Evolutionary conservation across 2,797 vertebrate species (phyloP), one percentile per base, ranked within the genome.

Genomic region (Rhabdomys pumilio): DNA sequence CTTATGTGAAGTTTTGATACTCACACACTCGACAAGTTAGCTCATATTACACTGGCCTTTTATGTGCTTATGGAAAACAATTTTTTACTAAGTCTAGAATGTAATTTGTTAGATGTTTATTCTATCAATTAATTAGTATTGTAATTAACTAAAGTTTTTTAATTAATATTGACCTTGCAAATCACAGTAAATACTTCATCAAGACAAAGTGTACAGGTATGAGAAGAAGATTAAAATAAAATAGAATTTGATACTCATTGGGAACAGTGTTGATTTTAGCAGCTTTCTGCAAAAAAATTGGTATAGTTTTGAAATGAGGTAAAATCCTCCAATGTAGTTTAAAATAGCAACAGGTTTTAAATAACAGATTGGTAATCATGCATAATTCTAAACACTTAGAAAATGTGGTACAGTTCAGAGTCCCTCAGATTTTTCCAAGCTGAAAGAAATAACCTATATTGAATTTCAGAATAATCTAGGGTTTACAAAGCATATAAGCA

Each of bases 211-310:
- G 19, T 22, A 83, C 0, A 11, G 29, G 13, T 61, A 63, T 80
- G 79, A 55, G 13, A 96, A 29, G 50, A 94, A 72, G 12, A 86
- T 57, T 76, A 57, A 93, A 94, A 89, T 67, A 7, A 38, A 84
- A 53, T 0, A 47, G 31, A 87, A 79, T 61, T 75, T 55, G 57
- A 93, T 95, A 67, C 69, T 89, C 3, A 81, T 19, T 75, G 2
- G 24, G 69, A 94, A 90, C 8, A 4, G 81, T 44, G n/a, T 41
- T 91, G 38, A 72, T 53, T 89, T 38, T 38, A 69, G 11, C 82
- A 4, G 3, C 11, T 93, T 95, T 94, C 31, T 80, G 61, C 5
- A 82, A 38, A 61, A 83, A 61, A 83, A 44, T 13, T 44, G 1
- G 3, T 63, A 9, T 4, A 69, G 2, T 0, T 73, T 82, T 73